Base-by-base conservation (phyloP, 2,113 vertebrate genomes). In the Ammodytes marinus region DNA sequence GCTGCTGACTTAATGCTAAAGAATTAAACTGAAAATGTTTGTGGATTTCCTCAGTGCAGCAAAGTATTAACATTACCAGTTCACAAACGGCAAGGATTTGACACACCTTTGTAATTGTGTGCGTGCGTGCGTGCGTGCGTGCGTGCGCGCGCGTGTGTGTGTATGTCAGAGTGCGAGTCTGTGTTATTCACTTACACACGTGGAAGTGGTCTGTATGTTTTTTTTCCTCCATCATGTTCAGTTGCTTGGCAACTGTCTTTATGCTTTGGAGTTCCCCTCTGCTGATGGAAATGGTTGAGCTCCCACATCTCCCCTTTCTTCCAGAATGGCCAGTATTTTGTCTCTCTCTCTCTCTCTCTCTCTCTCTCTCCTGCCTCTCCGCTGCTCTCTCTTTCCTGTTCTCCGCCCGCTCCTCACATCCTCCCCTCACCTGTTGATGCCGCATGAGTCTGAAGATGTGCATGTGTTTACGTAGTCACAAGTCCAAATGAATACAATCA, bases 171-270 rank as follows among this genome's bases (percentile, higher is more conserved):
- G 74, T 64, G 58, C 12, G 8, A 19, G 52, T 77, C 52, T 82
- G 69, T 84, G 75, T 72, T 81, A 52, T 86, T 85, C 86, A 77
- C 80, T 77, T 88, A 84, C 88, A 89, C 85, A 87, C 60, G 77
- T 88, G 90, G 84, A 92, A 90, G 88, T 88, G 89, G 72, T 91
- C 84, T 87, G 86, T 86, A 47, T 88, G 66, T 54, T 57, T 68
- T 70, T 55, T 85, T 61, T 40, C 45, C 13, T 10, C 37, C 78
- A 87, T 88, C 78, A 11, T 84, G 83, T 87, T 91, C 88, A 82
- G 95, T 95, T 95, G 93, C 95, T 90, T 94, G 90, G 95, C 94
- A 95, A 95, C 94, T 70, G 80, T 85, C 77, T 86, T 86, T 89
- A 92, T 93, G 91, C 91, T 93, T 90, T 87, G 86, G 91, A 87